A percentile compares a stretch with the other conserved stretches of the same genome.
These are phyloP conservation scores for Amphipyra berbera DNA, from an alignment of 2,888 invertebrate genomes.

Conservation along the genomic window DNA sequence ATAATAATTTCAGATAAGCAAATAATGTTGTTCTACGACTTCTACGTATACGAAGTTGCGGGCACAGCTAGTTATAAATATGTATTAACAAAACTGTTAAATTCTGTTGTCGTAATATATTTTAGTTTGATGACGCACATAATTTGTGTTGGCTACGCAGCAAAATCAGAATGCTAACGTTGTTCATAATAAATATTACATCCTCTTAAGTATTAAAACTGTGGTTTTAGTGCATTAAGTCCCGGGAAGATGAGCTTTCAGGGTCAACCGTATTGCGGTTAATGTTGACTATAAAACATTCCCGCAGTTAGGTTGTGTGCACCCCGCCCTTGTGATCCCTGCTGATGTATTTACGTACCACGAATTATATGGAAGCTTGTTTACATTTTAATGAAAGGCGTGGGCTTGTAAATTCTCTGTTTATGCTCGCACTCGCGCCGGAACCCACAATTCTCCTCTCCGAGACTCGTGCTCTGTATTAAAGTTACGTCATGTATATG, in stretches of 20 bases:
- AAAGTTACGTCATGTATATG: slow-evolving; percentile 62
- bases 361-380: slow-evolving; percentile 80
- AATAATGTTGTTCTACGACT: too few species aligned
- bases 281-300: slow-evolving; percentile 77
- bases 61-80: too few species aligned
- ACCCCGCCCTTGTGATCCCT: slow-evolving; percentile 64
- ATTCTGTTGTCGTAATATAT: neutral
- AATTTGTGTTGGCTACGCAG: slow-evolving; percentile 7
- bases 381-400: slow-evolving; percentile 84
- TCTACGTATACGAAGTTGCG: too few species aligned
- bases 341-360: slow-evolving; percentile 77
- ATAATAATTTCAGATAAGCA: too few species aligned
- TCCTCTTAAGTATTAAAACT: slow-evolving; percentile 51
- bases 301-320: slow-evolving; percentile 59
- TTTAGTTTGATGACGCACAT: neutral
- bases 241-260: slow-evolving; percentile 61
- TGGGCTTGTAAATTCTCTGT: slow-evolving; percentile 74
- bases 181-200: slow-evolving; percentile 31
- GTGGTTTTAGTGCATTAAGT: slow-evolving; percentile 62
- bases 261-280: slow-evolving; percentile 73
- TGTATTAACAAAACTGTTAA: neutral
- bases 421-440: slow-evolving; percentile 68
- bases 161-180: slow-evolving; percentile 21
- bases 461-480: slow-evolving; percentile 57
- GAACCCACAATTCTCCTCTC: slow-evolving; percentile 61